Evolutionary conservation across 1,140 invertebrate species (phyloP).

Genomic region (Coelopa frigida): DNA sequence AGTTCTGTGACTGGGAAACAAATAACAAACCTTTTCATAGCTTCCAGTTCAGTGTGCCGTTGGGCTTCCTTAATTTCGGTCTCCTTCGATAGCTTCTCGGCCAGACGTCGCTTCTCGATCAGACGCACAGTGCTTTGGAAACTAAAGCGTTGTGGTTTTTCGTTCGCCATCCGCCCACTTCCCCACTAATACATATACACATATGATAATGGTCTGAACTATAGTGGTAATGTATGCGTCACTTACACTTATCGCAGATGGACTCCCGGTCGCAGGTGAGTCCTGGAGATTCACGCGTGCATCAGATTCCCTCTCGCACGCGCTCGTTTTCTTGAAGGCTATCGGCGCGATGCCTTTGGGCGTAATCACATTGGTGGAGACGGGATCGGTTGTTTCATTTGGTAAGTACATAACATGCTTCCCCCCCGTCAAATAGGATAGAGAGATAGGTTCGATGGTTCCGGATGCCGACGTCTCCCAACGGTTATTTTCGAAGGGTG

Average conservation of each 20-base stretch:
- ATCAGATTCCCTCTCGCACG: too few species aligned
- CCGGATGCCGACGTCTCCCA: background rate
- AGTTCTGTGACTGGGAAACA: background rate
- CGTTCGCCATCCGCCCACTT: conserved; percentile 3
- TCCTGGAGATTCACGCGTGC: too few species aligned
- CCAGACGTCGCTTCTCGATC: conserved; percentile 63
- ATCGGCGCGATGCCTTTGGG: background rate
- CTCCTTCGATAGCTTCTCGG: conserved; percentile 66
- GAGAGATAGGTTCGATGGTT: conserved; percentile 20
- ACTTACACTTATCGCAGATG: too few species aligned
- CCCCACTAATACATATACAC: background rate
- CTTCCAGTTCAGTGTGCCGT: conserved; percentile 64
- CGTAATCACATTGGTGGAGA: background rate
- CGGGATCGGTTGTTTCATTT: conserved; percentile 30
- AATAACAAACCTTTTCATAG: conserved; percentile 52
- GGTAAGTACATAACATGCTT: conserved; percentile 75
- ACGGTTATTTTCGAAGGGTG: conserved; percentile 10
- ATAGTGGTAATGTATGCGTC: background rate
- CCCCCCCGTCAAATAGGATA: conserved; percentile 40
- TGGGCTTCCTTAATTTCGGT: conserved; percentile 69
- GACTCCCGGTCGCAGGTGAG: too few species aligned
- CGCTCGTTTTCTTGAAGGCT: background rate
- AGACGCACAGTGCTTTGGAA: conserved; percentile 75
- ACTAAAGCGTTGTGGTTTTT: conserved; percentile 55
- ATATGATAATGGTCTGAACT: background rate